These are phyloP conservation scores for Achatina immaculata DNA, from an alignment of 1,140 invertebrate genomes.

Conservation along the genomic window DNA sequence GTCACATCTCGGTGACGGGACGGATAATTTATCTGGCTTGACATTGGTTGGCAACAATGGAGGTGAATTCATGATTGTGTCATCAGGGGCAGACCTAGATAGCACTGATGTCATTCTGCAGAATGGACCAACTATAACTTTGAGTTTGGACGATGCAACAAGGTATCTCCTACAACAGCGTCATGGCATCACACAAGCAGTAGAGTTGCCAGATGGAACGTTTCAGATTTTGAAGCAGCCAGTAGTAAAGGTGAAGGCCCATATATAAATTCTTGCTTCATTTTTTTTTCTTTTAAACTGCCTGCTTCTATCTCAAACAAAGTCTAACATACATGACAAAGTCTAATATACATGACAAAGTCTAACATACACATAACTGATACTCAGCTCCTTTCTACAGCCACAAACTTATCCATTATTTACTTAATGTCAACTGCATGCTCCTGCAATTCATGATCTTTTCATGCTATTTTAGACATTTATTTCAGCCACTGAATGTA, in stretches of 20 bases:
- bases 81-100: background rate
- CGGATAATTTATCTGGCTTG: background rate
- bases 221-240: conserved; percentile 56
- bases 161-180: conserved; percentile 54
- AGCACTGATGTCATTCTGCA: conserved; percentile 10
- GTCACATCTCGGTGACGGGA: background rate
- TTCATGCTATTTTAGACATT: no score
- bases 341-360: background rate
- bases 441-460: no score
- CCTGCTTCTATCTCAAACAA: no score
- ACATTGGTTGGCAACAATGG: conserved; percentile 4
- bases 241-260: conserved; percentile 38
- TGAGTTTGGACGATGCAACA: conserved; percentile 58
- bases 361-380: no score
- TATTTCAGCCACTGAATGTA: no score
- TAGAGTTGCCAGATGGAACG: conserved; percentile 51
- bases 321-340: background rate
- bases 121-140: conserved; percentile 49
- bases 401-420: no score
- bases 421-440: no score
- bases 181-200: conserved; percentile 45
- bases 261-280: conserved; percentile 1
- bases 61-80: conserved; percentile 23
- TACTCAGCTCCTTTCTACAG: no score
- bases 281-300: background rate